Evolutionary conservation across 2,797 vertebrate species (phyloP), one percentile per base, ranked within the genome.

Genomic region (Lepidocolaptes lacrymiger): DNA sequence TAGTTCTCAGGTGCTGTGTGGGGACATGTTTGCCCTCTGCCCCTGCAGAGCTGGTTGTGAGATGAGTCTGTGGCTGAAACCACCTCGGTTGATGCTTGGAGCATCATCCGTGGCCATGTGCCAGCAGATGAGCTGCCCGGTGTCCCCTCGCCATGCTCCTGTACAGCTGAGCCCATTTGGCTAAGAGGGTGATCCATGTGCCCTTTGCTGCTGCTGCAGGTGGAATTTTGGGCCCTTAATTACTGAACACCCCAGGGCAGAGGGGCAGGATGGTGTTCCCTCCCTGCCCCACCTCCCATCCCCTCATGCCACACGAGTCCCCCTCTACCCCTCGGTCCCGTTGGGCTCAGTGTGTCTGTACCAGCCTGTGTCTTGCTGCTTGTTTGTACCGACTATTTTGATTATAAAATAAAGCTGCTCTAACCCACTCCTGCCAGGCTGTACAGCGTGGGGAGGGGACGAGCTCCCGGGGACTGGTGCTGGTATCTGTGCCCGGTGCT

Each of bases 311-410:
- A 44, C 9, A 6, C 12, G 12, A 8, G 9, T 32, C 34, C 36
- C 27, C 27, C 24, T 23, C 46, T 69, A 23, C 27, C 24, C 37
- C 59, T 72, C 20, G 20, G 5, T 71, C 72, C 80, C 80, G 49
- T 41, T 20, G 95, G 77, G 41, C 44, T 32, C 95, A 0, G 51
- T 51, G 94, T 91, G 48, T 96, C 64, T 90, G 68, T 63, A 41
- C 84, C 89, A 9, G 39, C 82, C 79, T 54, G 49, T 44, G 88
- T 96, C 94, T 96, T 92, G 9, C 68, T 67, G 4, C 66, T 66
- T 55, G 80, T 97, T 97, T 97, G 97, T 97, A 97, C 56, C 27
- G 88, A 63, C 36, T 85, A 16, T 96, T 97, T 96, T 85, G 88
- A 89, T 46, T 93, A 68, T 69, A 89, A 78, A 98, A 97, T 97